Evolutionary conservation across 2,113 vertebrate genomes (phyloP), one percentile per base, ranked within the genome.

Genomic region (Isichthys henryi): DNA sequence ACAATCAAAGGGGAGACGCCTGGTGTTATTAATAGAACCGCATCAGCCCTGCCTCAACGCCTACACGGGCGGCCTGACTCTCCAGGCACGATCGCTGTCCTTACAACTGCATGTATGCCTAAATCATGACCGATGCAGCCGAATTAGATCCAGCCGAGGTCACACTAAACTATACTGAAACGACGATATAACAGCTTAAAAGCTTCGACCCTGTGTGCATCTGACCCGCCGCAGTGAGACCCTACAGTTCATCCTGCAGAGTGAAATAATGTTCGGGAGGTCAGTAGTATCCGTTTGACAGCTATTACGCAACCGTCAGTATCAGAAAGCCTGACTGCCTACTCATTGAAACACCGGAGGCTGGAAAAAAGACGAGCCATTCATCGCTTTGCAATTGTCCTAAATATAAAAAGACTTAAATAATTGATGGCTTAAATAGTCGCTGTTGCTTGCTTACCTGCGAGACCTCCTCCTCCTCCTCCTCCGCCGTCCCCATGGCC

Each of bases 401-500:
- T 80, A 19, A 35, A 80, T 43, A 43, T 31, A 31, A 70, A 70
- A 31, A 27, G n/a, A 27, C n/a, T 77, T 77, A 15, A 17, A 77
- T 39, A 77, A 39, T 39, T 77, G 70, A 77, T 77, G 39, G 5
- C 3, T 88, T 23, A 82, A 11, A 50, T n/a, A n/a, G 35, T n/a
- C 50, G 77, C 31, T 10, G 27, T 53, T 0, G 31, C n/a, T 27
- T 27, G 35, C 96, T 97, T 94, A 95, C 96, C 96, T 0, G 95
- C 95, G 50, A 96, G 94, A 95, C 91, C 97, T 91, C 96, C 96
- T 91, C 96, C 96, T 82, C 98, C 97, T 84, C 98, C 97, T 91
- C 97, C 98, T 56, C 97, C 97, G 88, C 96, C 96, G 80, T 96
- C 97, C 23, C 97, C 97, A 90, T 98, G 98, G 88, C 98, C 98